Conservation (phyloP, 2,888 invertebrate species). For the Sericinus montela region DNA sequence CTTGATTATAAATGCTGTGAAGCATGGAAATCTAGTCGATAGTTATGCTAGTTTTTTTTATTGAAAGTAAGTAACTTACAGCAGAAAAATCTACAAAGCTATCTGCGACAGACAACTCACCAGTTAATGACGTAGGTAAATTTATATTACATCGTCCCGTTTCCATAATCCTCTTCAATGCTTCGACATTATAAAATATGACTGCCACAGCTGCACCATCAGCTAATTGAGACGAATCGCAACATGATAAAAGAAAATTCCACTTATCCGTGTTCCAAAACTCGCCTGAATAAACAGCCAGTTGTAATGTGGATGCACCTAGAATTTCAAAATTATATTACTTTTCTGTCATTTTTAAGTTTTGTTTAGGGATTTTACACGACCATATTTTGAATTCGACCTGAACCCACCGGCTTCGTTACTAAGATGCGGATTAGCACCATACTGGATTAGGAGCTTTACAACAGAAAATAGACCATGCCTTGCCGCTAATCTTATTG, state of each 20-base stretch:
- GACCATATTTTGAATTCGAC: not conserved
- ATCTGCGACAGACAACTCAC: slow-evolving; percentile 29
- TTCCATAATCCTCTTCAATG: slow-evolving; percentile 55
- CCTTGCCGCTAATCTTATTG: slow-evolving; percentile 63
- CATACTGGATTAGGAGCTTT: slow-evolving; percentile 51
- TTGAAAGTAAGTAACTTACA: too few relatives aligned
- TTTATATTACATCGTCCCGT: slow-evolving; percentile 68
- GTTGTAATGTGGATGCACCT: slow-evolving; percentile 69
- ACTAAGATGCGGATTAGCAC: slow-evolving; percentile 63
- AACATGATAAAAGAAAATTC: slow-evolving; percentile 58
- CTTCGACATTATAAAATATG: slow-evolving; percentile 55
- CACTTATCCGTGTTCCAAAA: slow-evolving; percentile 60
- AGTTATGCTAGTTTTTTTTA: too few relatives aligned
- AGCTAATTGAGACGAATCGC: slow-evolving; percentile 69
- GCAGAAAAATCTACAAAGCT: too few relatives aligned
- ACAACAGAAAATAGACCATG: slow-evolving; percentile 52
- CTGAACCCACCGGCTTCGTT: slow-evolving; percentile 56
- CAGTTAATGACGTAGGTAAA: slow-evolving; percentile 65
- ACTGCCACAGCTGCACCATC: slow-evolving; percentile 71
- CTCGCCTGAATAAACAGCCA: slow-evolving; percentile 61
- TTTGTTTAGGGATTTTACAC: too few relatives aligned
- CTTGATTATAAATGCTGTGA: too few relatives aligned
- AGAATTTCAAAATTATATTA: not conserved
- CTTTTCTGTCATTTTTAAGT: too few relatives aligned
- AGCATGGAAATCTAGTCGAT: too few relatives aligned